Evolutionary conservation across 1,140 invertebrate species (phyloP).

Genomic region (Drosophila novamexicana): DNA sequence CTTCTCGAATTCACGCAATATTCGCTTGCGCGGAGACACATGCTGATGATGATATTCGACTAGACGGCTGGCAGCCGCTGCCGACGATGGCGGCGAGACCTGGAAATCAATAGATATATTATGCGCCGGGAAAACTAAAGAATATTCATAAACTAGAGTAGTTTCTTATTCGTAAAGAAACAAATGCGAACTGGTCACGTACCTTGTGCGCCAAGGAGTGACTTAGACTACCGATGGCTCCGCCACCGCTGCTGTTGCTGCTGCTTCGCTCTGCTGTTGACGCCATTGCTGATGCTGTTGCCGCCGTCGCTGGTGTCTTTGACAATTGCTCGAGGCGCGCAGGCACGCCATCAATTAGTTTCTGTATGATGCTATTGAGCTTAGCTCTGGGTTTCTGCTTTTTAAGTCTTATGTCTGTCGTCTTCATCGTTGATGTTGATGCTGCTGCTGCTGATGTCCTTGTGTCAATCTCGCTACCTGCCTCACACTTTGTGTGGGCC

Average conservation of each 20-base stretch:
- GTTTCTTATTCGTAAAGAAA: neutral
- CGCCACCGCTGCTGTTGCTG: constrained; percentile 48
- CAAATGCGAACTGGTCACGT: neutral
- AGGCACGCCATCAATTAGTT: constrained; percentile 77
- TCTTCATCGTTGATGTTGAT: neutral
- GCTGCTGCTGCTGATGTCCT: neutral
- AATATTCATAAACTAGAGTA: neutral
- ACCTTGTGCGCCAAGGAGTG: constrained; percentile 74
- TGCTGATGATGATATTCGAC: constrained; percentile 85
- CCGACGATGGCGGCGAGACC: constrained; percentile 71
- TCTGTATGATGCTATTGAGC: constrained; percentile 79
- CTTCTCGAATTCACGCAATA: constrained; percentile 89
- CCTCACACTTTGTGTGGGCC: constrained; percentile 32
- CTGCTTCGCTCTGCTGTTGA: constrained; percentile 37
- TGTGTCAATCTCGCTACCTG: constrained; percentile 11
- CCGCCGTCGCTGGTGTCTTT: constrained; percentile 48
- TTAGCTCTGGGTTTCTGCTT: constrained; percentile 72
- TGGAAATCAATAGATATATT: constrained; percentile 3
- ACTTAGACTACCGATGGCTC: constrained; percentile 63
- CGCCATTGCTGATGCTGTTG: constrained; percentile 11
- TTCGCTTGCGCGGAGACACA: constrained; percentile 90
- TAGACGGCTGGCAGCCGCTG: constrained; percentile 72
- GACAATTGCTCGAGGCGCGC: constrained; percentile 74
- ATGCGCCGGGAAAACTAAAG: neutral
- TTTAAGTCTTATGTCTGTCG: constrained; percentile 62